These are phyloP conservation scores for Drosophila ezoana DNA, from an alignment of 2,888 invertebrate species.

Conservation along the genomic window DNA sequence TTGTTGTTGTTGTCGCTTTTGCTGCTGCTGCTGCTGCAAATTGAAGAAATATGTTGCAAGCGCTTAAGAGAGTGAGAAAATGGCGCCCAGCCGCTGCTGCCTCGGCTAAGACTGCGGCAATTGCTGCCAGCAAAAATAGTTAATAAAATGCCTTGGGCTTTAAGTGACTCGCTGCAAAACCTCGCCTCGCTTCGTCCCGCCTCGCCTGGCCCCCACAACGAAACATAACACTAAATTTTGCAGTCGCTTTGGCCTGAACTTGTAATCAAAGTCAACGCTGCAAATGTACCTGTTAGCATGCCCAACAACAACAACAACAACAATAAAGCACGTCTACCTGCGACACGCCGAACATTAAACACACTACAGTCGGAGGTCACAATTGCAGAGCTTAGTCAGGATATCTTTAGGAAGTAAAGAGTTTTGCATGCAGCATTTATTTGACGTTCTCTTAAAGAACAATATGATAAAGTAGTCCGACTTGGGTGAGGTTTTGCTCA, in stretches of 20 bases:
- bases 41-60: slow-evolving; percentile 77
- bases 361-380: too few species aligned
- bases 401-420: too few species aligned
- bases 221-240: slow-evolving; percentile 59
- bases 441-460: too few species aligned
- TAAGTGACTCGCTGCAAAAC: slow-evolving; percentile 50
- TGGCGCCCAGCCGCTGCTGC: slow-evolving; percentile 39
- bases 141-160: slow-evolving; percentile 75
- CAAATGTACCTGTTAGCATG: slow-evolving; percentile 79
- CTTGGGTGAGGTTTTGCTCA: too few species aligned
- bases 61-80: slow-evolving; percentile 60
- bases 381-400: too few species aligned
- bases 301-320: slow-evolving; percentile 30
- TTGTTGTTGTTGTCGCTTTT: too few species aligned
- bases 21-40: slow-evolving; percentile 43
- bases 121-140: slow-evolving; percentile 66
- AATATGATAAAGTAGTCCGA: too few species aligned
- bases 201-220: slow-evolving; percentile 6
- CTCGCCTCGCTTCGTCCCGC: background rate
- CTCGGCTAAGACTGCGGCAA: background rate
- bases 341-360: too few species aligned
- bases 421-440: too few species aligned
- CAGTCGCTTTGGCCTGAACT: slow-evolving; percentile 47
- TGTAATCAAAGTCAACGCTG: slow-evolving; percentile 72
- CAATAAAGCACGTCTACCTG: background rate